These are phyloP conservation scores for Luidia sarsii DNA, from an alignment of 53 echinoderm and acorn worm genomes.

Conservation along the genomic window DNA sequence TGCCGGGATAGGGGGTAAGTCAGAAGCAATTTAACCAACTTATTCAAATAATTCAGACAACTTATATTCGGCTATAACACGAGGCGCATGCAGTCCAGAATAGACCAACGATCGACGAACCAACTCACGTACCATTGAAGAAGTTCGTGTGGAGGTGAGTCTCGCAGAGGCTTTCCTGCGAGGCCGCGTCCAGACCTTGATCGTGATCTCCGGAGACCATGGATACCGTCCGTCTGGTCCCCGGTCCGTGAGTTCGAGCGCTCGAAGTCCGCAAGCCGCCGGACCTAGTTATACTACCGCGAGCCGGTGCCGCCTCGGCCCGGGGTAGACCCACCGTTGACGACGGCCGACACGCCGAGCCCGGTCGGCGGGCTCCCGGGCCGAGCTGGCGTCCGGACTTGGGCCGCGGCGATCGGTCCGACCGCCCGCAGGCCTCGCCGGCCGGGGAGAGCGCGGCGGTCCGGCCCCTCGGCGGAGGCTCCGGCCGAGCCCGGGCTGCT, in stretches of 20 bases:
- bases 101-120: too few relatives aligned
- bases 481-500: slow-evolving; percentile 1
- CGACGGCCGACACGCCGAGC: background rate
- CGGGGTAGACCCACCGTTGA: background rate
- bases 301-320: too few relatives aligned
- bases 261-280: background rate
- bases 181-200: background rate
- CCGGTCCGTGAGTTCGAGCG: background rate
- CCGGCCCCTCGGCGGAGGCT: background rate
- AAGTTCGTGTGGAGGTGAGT: slow-evolving; percentile 23
- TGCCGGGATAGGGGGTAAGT: too few relatives aligned
- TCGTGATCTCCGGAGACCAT: slow-evolving; percentile 31
- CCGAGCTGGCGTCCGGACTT: slow-evolving; percentile 9
- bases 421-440: too few relatives aligned
- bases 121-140: slow-evolving; percentile 48
- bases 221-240: background rate
- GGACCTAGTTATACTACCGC: background rate
- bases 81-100: too few relatives aligned
- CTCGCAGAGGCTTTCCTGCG: background rate
- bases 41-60: too few relatives aligned
- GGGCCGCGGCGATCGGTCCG: background rate
- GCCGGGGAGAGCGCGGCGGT: background rate
- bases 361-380: background rate
- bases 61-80: too few relatives aligned
- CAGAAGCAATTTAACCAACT: too few relatives aligned